phyloP scores from a whole-genome alignment of 2,113 vertebrate species.

The Rousettus leschenaultii region DNA sequence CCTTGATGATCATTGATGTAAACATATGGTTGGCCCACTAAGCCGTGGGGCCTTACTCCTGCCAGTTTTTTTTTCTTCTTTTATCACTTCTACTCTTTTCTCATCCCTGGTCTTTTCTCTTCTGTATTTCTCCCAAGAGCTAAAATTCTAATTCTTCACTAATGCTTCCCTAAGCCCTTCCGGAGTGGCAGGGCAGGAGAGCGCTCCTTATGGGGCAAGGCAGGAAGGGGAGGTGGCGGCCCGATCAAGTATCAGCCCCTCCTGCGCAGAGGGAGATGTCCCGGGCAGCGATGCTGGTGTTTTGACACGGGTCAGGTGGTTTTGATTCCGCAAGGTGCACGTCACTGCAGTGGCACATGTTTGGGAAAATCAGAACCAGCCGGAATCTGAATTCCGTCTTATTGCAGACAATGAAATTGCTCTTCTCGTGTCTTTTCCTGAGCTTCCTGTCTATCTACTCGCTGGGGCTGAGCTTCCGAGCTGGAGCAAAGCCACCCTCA shows the following conservation, averaged over 20 bases:
- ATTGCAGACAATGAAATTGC: neutral
- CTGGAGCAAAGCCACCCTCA: neutral
- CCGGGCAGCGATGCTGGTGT: neutral
- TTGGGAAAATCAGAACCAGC: conserved; percentile 56
- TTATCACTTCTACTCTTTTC: neutral
- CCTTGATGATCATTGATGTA: neutral
- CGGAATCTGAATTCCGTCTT: neutral
- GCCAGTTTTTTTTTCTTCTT: neutral
- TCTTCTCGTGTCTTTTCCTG: neutral
- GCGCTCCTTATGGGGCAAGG: neutral
- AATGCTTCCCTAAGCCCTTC: neutral
- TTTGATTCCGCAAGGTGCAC: conserved; percentile 45
- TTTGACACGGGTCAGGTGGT: conserved; percentile 54
- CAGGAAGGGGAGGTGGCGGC: neutral
- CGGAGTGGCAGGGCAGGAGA: neutral
- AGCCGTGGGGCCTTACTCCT: neutral
- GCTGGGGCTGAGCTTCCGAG: neutral
- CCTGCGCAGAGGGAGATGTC: neutral
- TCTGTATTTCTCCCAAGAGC: neutral
- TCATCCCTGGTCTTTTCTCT: neutral
- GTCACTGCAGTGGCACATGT: conserved; percentile 10
- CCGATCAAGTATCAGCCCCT: neutral
- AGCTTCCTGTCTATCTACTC: neutral
- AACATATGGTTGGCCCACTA: neutral
- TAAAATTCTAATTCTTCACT: neutral